Evolutionary conservation across 1,140 invertebrate genomes (phyloP), one percentile per base, ranked within the genome.

Genomic region (Calephelis virginiensis): DNA sequence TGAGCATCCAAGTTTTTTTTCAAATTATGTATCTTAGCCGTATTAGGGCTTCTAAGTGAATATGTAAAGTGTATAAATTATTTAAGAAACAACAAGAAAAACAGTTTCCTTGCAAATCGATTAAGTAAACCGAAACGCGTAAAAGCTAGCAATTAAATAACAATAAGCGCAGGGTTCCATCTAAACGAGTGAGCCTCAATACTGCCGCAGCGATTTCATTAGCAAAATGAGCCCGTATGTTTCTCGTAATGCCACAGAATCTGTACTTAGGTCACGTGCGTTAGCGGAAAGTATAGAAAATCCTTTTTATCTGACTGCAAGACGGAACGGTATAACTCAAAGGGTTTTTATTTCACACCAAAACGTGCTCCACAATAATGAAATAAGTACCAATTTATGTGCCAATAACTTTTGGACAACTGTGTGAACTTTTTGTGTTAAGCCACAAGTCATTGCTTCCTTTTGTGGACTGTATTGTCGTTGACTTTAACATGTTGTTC

Each of bases 231-330:
- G 12, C 66, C 61, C 64, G 73, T 78, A 61, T 74, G 69, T 74
- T 70, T 70, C 37, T 63, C 63, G 2, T 70, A 74, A 71, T 74
- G 71, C 66, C 70, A 63, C 68, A 61, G 56, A 43, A 68, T 68
- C 68, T 70, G 70, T 73, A 75, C 73, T 73, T 75, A 38, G 72
- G 73, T 77, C 75, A 80, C 77, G 75, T 72, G 75, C 72, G 70
- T 70, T 69, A 68, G 71, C 63, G 70, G 71, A 64, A 70, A 75
- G 67, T 72, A 74, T 72, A 72, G 72, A 70, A 71, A 70, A 68
- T 74, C 75, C 70, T 74, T 76, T 73, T 75, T 62, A 73, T 67
- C 60, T 49, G 60, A 67, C 60, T 67, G 37, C 59, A 49, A 47
- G 56, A 45, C 50, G 66, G 40, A 50, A 17, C 45, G 63, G 47